Evolutionary conservation across 2,888 invertebrate genomes (phyloP), one percentile per base, ranked within the genome.

Genomic region (Leptopilina syphax): DNA sequence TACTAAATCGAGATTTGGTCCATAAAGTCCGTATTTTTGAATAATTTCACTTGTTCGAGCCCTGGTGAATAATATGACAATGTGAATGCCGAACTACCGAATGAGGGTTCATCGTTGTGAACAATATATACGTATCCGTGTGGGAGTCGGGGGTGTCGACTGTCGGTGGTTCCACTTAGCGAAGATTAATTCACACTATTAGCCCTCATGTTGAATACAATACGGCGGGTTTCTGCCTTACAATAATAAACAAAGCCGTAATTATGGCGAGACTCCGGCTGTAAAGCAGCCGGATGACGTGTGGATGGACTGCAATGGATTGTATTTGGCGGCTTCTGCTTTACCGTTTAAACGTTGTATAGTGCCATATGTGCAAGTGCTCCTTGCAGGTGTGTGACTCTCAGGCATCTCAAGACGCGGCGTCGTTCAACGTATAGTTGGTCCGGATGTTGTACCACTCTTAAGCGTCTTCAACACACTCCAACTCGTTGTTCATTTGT

Each of bases 111-210:
- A 18, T 18, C 34, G 34, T 34, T 34, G 34, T 34, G 3, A 3
- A 34, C 34, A 34, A 18, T 34, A 34, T 34, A 27, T 27, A 27
- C 3, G 3, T 27, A 3, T 27, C 3, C 34, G 34, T 34, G 34
- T 34, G 34, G 34, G 34, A 34, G 34, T 34, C 34, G 47, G 63
- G 83, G 84, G 84, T 84, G 84, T 85, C 85, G 85, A 83, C 73
- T 85, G 84, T 82, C 85, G 84, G 83, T 83, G 83, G 84, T 81
- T 84, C 86, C 84, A 85, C 85, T 86, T 86, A 85, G 85, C 84
- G 82, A 84, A 88, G 89, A 90, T 89, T 90, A 89, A 90, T 90
- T 90, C 88, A 85, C 86, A 87, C 88, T 88, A 89, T 89, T 90
- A 89, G 87, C 88, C 83, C n/a, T 34, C 54, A 34, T 10, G 73